Conservation (phyloP, 2,113 vertebrate genomes). For the Sardina pilchardus region DNA sequence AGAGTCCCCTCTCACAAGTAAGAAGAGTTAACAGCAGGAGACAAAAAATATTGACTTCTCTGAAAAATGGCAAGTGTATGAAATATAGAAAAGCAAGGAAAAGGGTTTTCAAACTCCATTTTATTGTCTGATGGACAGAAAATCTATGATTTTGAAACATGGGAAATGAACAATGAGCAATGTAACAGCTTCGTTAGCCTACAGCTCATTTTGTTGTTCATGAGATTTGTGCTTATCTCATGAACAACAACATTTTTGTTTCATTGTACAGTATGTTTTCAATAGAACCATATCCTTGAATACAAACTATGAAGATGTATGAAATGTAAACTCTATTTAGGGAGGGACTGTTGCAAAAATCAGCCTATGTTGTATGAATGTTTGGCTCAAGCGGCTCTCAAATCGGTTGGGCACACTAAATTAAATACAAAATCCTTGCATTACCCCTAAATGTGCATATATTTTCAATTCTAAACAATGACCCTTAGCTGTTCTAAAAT, state of each 20-base stretch:
- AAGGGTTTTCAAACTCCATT: slow-evolving; percentile 40
- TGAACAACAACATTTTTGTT: not conserved
- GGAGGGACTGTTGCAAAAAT: too few species aligned
- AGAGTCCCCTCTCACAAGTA: not conserved
- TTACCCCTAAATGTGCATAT: too few species aligned
- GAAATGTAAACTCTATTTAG: too few species aligned
- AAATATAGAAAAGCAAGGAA: slow-evolving; percentile 34
- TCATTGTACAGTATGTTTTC: not conserved
- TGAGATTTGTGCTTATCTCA: too few species aligned
- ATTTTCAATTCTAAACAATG: too few species aligned
- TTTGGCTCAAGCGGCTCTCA: too few species aligned
- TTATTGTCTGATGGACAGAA: slow-evolving; percentile 47
- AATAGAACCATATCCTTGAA: not conserved
- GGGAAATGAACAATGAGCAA: slow-evolving; percentile 42
- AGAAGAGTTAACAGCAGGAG: not conserved
- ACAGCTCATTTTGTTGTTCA: not conserved
- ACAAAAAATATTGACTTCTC: slow-evolving; percentile 40
- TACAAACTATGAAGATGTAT: too few species aligned
- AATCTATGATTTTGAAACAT: slow-evolving; percentile 44
- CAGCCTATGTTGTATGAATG: too few species aligned
- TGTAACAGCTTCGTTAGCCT: slow-evolving; percentile 33
- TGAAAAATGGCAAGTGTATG: not conserved
- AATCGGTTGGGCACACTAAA: too few species aligned
- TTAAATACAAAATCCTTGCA: too few species aligned
- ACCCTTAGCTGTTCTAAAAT: too few species aligned